Evolutionary conservation across 37 sponge, comb jelly and placozoan species (phyloP), one percentile per base, ranked within the genome.

Genomic region (Spongilla lacustris): DNA sequence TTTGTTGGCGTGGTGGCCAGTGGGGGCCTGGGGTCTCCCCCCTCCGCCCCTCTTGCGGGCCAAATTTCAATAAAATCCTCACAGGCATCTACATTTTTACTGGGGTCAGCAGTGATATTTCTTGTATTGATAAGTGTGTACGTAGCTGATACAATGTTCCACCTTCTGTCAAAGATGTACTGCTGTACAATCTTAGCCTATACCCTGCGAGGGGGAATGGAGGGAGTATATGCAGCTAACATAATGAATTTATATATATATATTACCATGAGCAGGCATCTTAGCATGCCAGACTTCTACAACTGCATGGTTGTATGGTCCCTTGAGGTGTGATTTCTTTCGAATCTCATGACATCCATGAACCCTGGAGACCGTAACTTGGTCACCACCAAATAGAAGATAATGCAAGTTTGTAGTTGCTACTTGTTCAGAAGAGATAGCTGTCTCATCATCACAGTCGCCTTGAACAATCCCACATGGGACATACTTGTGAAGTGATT

Each of bases 81-180:
- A 75, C 77, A 36, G 24, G 38, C 35, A 36, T 26, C 38, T 6
- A 32, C 77, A 75, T 75, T 75, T 24, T 75, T 31, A 26, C n/a
- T 36, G 4, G 77, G 77, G 11, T 75, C 77, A 32, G n/a, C 29
- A 26, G 29, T 32, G n/a, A 75, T 32, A 75, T 75, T 75, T 75
- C 77, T 26, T 75, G 33, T 4, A 31, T 75, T 75, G 33, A 11
- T 31, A 4, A 75, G n/a, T 10, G 25, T 75, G n/a, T n/a, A 24
- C 77, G 35, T 75, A 75, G 38, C 35, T 75, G 77, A 32, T 75
- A 36, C 77, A 75, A 31, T 32, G 77, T 75, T 31, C 77, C 77
- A 75, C 35, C 25, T 31, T 75, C 71, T 27, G 28, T 69, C 71
- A 69, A 8, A 69, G 71, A 69, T 25, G 71, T 12, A 69, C 9